Conservation (phyloP, 2,888 invertebrate genomes). For the Microplitis deprimator region DNA sequence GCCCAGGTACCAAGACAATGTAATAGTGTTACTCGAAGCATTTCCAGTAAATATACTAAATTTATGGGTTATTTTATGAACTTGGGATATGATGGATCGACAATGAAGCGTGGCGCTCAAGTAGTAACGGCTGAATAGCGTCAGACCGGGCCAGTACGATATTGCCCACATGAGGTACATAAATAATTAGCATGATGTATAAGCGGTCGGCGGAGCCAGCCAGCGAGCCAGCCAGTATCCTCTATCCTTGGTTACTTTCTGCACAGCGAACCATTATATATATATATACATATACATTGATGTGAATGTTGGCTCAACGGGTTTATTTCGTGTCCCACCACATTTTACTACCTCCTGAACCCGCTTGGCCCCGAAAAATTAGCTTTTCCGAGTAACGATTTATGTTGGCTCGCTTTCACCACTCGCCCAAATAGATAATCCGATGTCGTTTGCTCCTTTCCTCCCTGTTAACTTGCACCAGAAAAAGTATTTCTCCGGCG, state of each 20-base stretch:
- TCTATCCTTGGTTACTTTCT: conserved; percentile 18
- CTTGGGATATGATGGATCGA: conserved; percentile 45
- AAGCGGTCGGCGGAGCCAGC: conserved; percentile 52
- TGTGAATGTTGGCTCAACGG: conserved; percentile 52
- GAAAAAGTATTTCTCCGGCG: conserved; percentile 26
- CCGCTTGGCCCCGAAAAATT: conserved; percentile 52
- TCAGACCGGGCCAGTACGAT: conserved; percentile 39
- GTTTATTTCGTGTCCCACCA: conserved; percentile 63
- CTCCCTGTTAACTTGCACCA: background rate
- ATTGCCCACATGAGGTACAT: conserved; percentile 45
- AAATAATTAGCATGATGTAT: conserved; percentile 56
- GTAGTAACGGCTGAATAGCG: conserved; percentile 29
- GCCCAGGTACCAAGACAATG: too few relatives aligned
- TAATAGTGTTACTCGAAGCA: too few relatives aligned
- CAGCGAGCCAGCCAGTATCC: conserved; percentile 39
- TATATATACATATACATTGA: conserved; percentile 55
- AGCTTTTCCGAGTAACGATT: conserved; percentile 59
- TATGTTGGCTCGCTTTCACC: conserved; percentile 55
- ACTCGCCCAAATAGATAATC: conserved; percentile 56
- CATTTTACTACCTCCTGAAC: conserved; percentile 58
- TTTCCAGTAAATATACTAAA: background rate
- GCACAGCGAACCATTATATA: too few relatives aligned
- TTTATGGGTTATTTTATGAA: conserved; percentile 38
- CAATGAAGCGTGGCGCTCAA: conserved; percentile 31
- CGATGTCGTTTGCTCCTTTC: conserved; percentile 30